Conservation (phyloP, 2,888 invertebrate species). For the Eristalis arbustorum region DNA sequence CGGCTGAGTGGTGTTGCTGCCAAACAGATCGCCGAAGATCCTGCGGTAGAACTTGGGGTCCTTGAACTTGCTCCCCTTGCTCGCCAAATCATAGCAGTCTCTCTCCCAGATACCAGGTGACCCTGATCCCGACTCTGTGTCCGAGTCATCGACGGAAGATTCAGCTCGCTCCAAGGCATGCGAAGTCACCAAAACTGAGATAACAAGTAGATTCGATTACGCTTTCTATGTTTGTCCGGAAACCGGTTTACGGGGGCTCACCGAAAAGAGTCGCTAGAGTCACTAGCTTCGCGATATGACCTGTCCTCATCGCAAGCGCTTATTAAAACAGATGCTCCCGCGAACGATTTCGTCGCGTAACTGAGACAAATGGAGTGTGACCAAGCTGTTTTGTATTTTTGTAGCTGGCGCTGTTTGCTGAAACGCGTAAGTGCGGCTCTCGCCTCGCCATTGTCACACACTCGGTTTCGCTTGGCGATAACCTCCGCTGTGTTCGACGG, state of each 20-base stretch:
- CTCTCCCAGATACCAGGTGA: neutral
- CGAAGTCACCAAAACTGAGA: neutral
- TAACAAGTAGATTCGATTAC: neutral
- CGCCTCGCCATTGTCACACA: neutral
- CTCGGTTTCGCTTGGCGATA: neutral
- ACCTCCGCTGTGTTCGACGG: neutral
- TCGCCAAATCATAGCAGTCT: neutral
- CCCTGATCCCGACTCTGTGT: neutral
- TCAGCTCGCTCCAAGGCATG: neutral
- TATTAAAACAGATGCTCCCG: neutral
- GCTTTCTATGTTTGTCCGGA: neutral
- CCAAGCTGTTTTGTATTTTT: neutral
- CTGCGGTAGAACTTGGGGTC: neutral
- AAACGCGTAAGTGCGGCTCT: neutral
- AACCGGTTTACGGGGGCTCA: neutral
- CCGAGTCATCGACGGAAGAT: neutral
- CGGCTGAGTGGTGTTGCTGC: conserved; percentile 28
- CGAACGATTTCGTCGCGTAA: neutral
- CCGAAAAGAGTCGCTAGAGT: neutral
- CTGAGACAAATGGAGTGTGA: neutral
- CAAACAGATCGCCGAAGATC: neutral
- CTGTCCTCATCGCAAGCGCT: neutral
- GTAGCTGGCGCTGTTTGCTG: neutral
- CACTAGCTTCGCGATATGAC: neutral
- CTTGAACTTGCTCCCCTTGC: neutral